Base-by-base conservation (phyloP, 2,888 invertebrate species). In the Drosophila meridiana region DNA sequence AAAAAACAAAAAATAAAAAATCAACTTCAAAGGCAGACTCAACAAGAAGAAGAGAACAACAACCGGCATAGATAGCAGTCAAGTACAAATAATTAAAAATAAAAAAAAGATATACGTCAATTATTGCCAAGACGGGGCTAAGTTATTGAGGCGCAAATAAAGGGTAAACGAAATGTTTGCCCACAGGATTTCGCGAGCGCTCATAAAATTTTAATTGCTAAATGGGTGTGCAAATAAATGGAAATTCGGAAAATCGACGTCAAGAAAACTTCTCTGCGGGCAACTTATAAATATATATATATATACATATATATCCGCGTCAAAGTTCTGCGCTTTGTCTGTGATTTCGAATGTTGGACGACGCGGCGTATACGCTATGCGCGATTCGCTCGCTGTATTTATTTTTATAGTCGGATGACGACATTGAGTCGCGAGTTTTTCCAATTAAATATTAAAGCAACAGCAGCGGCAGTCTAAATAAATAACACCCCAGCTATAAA, bases 391-490 rank as follows among this genome's bases (percentile, higher is more conserved):
- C 20, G 20, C 4, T 50, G 38, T 69, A 66, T 83, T 85, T 86
- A 89, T 86, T 86, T 89, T 84, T 73, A 80, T 78, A 59, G 57
- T 72, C 40, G 73, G 67, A 85, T 89, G 87, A 87, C 89, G 87
- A 87, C 88, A 89, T 89, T 89, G 86, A 67, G 70, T 50, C 42
- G 80, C 83, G 75, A 76, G 82, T 79, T 76, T 83, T 83, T 88
- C 79, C 80, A 85, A 85, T 87, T 87, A 89, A 87, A 78, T 78
- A 61, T 73, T 75, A 69, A 76, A 73, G 71, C 73, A 59, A 4
- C 28, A 5, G 14, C 61, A 36, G 52, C 58, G 60, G 43, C 50
- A 45, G 42, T 62, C 68, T 48, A 57, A 68, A 79, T 71, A 79
- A 71, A 79, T 79, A 75, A 60, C 62, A 34, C 2, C 4, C 1